A percentile compares a stretch with the other conserved stretches of the same genome.
Evolutionary conservation across 2,888 invertebrate species (phyloP).

Genomic region (Holacanthella duospinosa): DNA sequence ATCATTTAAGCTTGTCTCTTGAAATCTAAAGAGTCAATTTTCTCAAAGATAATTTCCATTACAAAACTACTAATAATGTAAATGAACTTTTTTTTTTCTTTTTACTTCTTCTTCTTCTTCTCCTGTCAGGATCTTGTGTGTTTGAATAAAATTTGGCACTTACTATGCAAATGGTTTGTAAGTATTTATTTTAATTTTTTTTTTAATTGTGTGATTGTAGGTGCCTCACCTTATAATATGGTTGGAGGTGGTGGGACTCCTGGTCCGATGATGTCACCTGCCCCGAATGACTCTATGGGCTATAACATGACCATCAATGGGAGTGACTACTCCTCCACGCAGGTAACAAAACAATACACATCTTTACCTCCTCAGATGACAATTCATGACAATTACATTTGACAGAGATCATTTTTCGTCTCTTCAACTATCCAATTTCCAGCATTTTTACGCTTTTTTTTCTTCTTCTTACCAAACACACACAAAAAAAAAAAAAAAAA

Average conservation of each 20-base stretch:
- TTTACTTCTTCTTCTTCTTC: too few species aligned
- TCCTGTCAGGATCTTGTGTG: too few species aligned
- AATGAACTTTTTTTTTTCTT: too few species aligned
- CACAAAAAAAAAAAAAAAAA: too few species aligned
- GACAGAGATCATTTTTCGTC: neutral
- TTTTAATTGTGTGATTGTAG: constrained; percentile 41
- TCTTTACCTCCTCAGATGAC: too few species aligned
- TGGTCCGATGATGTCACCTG: constrained; percentile 91
- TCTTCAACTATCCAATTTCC: neutral
- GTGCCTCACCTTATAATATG: constrained; percentile 78
- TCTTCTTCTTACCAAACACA: neutral
- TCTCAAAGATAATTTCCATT: too few species aligned
- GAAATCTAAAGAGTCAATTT: too few species aligned
- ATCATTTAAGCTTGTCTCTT: too few species aligned
- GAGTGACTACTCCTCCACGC: constrained; percentile 62
- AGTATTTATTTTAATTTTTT: neutral
- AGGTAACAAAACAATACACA: constrained; percentile 40
- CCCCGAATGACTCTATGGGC: constrained; percentile 71
- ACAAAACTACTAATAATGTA: too few species aligned
- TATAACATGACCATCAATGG: constrained; percentile 86
- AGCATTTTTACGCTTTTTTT: neutral
- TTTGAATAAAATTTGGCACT: neutral
- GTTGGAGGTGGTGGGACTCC: constrained; percentile 75
- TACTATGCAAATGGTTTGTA: neutral
- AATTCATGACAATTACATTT: neutral